Conservation (phyloP, 2,888 invertebrate species). For the Dryobotodes eremita region DNA sequence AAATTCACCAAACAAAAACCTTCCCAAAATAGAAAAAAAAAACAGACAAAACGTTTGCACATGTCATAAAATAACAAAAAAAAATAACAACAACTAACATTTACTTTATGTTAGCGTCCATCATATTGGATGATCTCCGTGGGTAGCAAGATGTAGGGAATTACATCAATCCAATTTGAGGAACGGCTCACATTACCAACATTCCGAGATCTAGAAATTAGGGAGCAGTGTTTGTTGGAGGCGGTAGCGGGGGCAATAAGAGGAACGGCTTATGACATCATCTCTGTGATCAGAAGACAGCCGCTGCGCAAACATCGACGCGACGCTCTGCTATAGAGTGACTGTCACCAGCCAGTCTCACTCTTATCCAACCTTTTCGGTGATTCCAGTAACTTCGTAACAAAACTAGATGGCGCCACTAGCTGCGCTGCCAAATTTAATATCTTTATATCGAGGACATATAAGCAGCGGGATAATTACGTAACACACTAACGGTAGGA, state of each 20-base stretch:
- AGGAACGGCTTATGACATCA: too few species aligned
- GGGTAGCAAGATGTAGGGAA: slow-evolving; percentile 79
- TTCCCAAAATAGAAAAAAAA: slow-evolving; percentile 37
- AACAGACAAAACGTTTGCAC: slow-evolving; percentile 45
- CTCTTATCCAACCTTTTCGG: neutral
- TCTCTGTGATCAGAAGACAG: neutral
- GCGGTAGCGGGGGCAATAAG: slow-evolving; percentile 37
- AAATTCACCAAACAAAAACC: slow-evolving; percentile 17
- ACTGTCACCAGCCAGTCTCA: neutral
- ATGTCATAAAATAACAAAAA: slow-evolving; percentile 60
- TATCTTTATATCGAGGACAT: neutral
- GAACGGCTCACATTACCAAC: slow-evolving; percentile 84
- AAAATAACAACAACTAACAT: slow-evolving; percentile 70
- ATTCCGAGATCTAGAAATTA: slow-evolving; percentile 82
- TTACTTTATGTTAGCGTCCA: slow-evolving; percentile 73
- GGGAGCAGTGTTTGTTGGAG: slow-evolving; percentile 58
- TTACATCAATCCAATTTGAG: slow-evolving; percentile 89
- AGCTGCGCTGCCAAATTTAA: neutral
- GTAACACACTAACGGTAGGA: too few species aligned
- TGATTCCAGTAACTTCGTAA: neutral
- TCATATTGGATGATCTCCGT: slow-evolving; percentile 76
- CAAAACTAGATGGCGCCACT: neutral
- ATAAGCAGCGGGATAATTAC: too few species aligned
- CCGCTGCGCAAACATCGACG: neutral
- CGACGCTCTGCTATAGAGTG: neutral